phyloP scores from a whole-genome alignment of 2,113 vertebrate genomes.

The Alouatta palliata region DNA sequence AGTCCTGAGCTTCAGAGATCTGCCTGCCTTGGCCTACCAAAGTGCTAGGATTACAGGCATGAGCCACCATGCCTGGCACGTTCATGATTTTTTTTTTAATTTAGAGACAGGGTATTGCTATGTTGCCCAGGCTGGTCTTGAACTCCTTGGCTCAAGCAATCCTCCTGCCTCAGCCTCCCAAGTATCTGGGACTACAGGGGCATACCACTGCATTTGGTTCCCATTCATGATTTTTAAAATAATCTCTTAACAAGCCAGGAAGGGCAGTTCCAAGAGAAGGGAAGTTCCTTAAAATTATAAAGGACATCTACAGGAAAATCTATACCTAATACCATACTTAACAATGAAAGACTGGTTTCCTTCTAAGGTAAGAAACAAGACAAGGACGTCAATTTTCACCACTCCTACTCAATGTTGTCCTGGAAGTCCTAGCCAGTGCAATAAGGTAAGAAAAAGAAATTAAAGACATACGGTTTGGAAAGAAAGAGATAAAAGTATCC shows the following conservation, averaged over 20 bases:
- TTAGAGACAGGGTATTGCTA: not conserved
- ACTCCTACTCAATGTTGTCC: not conserved
- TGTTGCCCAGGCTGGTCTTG: not conserved
- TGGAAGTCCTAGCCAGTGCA: not conserved
- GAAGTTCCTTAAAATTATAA: conserved; percentile 3
- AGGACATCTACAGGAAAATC: not conserved
- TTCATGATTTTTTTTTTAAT: not conserved
- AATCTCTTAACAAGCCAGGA: not conserved
- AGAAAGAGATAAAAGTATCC: not conserved
- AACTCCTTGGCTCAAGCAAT: not conserved
- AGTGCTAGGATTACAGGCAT: no score
- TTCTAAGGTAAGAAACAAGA: not conserved
- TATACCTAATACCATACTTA: not conserved
- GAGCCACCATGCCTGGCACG: no score
- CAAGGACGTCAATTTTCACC: not conserved
- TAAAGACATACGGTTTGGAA: not conserved
- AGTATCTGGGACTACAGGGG: not conserved
- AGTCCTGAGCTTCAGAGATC: no score
- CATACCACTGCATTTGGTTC: not conserved
- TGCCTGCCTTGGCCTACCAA: no score
- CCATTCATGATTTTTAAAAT: not conserved
- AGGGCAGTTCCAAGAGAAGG: not conserved
- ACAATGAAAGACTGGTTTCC: not conserved
- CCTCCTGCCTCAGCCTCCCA: not conserved
- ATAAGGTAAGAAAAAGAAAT: not conserved